Percentiles rank a stretch among this genome's conserved stretches.
These are phyloP conservation scores for Venustaconcha ellipsiformis DNA, from an alignment of 1,140 invertebrate genomes.

Conservation along the genomic window DNA sequence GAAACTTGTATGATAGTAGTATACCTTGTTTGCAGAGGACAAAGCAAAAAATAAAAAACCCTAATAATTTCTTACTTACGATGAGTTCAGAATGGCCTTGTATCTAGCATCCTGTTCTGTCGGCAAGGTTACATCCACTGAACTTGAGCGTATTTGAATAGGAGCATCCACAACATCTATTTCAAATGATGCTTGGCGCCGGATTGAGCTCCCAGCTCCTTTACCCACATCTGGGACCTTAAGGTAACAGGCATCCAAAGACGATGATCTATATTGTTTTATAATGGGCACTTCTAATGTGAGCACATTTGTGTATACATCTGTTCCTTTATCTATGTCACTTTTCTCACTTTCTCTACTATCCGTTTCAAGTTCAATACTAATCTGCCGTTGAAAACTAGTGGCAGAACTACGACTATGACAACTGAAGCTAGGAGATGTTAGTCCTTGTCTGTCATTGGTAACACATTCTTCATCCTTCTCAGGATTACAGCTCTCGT, in stretches of 20 bases:
- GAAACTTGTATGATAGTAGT: too few relatives aligned
- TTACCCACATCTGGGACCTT: constrained; percentile 26
- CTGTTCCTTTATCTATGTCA: constrained; percentile 10
- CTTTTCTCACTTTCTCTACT: not conserved
- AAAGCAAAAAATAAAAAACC: too few relatives aligned
- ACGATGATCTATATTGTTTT: constrained; percentile 60
- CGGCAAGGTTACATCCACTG: constrained; percentile 90
- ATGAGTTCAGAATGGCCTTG: constrained; percentile 73
- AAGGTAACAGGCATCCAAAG: constrained; percentile 57
- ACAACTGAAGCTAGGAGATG: not conserved
- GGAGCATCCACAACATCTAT: constrained; percentile 36
- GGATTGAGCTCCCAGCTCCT: constrained; percentile 20
- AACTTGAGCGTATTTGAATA: constrained; percentile 78
- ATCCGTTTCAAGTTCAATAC: not conserved
- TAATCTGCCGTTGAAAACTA: not conserved
- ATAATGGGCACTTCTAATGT: constrained; percentile 62
- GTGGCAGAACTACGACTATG: too few relatives aligned
- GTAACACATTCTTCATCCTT: not conserved
- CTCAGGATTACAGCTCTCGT: constrained; percentile 3
- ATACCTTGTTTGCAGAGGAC: too few relatives aligned
- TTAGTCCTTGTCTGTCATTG: not conserved
- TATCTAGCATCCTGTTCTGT: constrained; percentile 87
- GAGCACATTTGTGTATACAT: constrained; percentile 52
- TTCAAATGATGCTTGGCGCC: constrained; percentile 45
- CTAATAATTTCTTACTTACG: too few relatives aligned